Base-by-base conservation (phyloP, 2,797 vertebrate species). In the Eidolon dupreanum region DNA sequence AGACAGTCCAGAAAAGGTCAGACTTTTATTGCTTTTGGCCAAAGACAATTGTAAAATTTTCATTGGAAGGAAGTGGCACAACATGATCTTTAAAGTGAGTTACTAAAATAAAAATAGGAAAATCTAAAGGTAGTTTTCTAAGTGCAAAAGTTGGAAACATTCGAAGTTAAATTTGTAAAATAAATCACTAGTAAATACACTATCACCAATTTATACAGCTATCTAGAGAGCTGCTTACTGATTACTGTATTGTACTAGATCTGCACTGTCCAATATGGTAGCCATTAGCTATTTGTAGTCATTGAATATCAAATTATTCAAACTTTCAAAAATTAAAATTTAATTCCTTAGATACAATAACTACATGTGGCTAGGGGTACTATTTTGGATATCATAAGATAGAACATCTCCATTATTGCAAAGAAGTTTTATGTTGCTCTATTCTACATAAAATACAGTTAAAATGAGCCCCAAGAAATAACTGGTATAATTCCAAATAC, bases 381-480 rank as follows among this genome's bases (percentile, higher is more conserved):
- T 83, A 13, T 75, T 83, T 53, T 43, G 15, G 20, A 43, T 68
- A 66, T 49, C 26, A 73, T 19, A 73, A 33, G 36, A 75, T 8
- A 75, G 38, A 68, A 57, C 63, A 84, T 51, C 13, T 73, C 81
- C 28, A 78, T 28, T 41, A 59, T 28, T 22, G 53, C 8, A 88
- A 57, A 68, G 63, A 89, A 89, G 68, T 83, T 94, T 28, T 88
- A 88, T 8, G 26, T 74, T 63, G 75, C 63, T 74, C 17, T 88
- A 22, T 46, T 78, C 57, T 94, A 86, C 28, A 87, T 77, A 75
- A 90, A 90, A 89, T 83, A 65, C 38, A 94, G 31, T 90, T 90
- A 82, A 95, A 92, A 70, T 95, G 71, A 79, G 43, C 33, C 33
- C 38, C 38, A 61, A 63, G 51, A 87, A 88, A 90, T 90, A 88